phyloP scores from a whole-genome alignment of 2,888 invertebrate genomes.

The Drosophila algonquin region DNA sequence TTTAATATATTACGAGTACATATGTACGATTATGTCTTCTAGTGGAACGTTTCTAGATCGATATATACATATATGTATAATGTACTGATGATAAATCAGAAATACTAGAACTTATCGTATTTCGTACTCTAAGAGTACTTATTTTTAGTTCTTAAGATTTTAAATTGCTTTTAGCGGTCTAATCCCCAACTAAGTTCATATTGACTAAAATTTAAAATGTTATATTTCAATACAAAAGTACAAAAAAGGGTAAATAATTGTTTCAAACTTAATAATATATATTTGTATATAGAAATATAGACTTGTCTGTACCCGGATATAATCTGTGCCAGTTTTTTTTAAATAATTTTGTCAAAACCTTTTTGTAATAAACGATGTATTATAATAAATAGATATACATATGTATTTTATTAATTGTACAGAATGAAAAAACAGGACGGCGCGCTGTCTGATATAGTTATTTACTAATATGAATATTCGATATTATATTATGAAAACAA shows the following conservation, averaged over 20 bases:
- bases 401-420: neutral
- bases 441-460: neutral
- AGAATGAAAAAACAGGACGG: neutral
- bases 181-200: neutral
- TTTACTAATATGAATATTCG: no score
- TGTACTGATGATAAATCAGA: neutral
- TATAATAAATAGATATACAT: neutral
- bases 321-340: neutral
- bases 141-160: neutral
- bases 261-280: neutral
- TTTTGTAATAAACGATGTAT: neutral
- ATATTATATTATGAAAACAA: no score
- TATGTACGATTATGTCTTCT: no score
- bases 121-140: neutral
- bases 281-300: neutral
- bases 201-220: neutral
- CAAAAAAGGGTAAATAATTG: neutral
- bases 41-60: no score
- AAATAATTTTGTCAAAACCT: neutral
- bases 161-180: neutral
- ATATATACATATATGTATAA: no score
- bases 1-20: no score
- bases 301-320: neutral
- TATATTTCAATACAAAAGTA: neutral
- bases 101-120: neutral